phyloP scores from a whole-genome alignment of 2,888 invertebrate genomes.

The Fragum fragum region DNA sequence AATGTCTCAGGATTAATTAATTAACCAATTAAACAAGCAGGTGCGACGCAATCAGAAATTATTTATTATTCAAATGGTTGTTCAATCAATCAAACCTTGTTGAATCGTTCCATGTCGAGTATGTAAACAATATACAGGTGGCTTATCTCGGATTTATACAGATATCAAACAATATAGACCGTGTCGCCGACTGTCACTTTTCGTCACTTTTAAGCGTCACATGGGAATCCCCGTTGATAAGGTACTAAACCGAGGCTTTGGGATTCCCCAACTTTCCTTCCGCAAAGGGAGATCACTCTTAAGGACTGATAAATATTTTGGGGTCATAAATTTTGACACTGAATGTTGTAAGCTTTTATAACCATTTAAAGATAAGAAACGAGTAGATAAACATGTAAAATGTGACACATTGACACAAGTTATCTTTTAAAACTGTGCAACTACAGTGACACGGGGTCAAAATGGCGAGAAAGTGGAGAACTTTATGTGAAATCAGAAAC shows the following conservation, averaged over 20 bases:
- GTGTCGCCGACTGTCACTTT: conserved; percentile 25
- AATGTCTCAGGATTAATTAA: too few species aligned
- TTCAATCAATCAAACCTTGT: conserved; percentile 22
- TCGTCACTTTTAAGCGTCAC: conserved; percentile 42
- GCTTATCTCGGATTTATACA: conserved; percentile 10
- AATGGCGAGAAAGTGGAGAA: conserved; percentile 22
- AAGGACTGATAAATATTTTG: not conserved
- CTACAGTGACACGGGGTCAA: not conserved
- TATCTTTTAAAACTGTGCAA: not conserved
- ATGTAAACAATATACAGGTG: not conserved
- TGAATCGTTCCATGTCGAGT: conserved; percentile 14
- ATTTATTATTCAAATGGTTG: too few species aligned
- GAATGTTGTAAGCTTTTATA: not conserved
- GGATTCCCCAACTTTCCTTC: conserved; percentile 38
- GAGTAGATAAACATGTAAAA: not conserved
- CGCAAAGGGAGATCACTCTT: conserved; percentile 10
- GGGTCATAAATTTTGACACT: conserved; percentile 26
- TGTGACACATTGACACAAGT: not conserved
- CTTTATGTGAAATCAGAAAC: not conserved
- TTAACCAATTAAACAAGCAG: too few species aligned
- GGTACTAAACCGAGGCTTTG: conserved; percentile 58
- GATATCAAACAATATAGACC: conserved; percentile 16
- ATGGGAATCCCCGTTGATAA: conserved; percentile 61
- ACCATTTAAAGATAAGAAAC: not conserved
- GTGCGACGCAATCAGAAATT: too few species aligned